Conservation (phyloP, 2,113 vertebrate genomes). For the Ovis canadensis region DNA sequence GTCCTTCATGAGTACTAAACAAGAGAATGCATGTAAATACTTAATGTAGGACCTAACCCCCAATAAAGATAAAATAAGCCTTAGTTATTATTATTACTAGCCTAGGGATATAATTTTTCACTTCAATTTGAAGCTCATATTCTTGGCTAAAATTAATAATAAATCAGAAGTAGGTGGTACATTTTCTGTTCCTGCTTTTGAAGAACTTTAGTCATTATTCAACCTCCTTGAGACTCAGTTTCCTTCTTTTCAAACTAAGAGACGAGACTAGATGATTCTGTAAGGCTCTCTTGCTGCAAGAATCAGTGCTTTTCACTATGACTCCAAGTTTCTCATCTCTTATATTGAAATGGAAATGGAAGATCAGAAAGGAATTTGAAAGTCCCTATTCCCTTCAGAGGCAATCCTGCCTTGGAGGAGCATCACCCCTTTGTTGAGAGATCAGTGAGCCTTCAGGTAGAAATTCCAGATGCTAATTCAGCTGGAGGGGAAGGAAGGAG, state of each 20-base stretch:
- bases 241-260: not conserved
- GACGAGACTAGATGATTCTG: accelerated
- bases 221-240: not conserved
- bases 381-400: not conserved
- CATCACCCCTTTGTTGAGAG: not conserved
- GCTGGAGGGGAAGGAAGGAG: not conserved
- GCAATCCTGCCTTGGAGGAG: no score
- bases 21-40: not conserved
- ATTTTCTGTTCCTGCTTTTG: not conserved
- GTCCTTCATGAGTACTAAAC: not conserved
- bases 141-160: not conserved
- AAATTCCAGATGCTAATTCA: not conserved
- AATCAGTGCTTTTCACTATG: not conserved
- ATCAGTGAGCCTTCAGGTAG: not conserved
- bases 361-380: not conserved
- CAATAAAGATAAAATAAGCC: not conserved
- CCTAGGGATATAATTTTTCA: not conserved
- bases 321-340: not conserved
- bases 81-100: not conserved
- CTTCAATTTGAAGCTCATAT: not conserved
- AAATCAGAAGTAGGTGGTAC: not conserved
- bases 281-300: not conserved
- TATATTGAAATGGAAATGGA: not conserved
- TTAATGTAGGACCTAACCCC: not conserved
- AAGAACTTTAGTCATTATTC: not conserved